Evolutionary conservation across 2,797 vertebrate genomes (phyloP).

Genomic region (Pteropus rufus): DNA sequence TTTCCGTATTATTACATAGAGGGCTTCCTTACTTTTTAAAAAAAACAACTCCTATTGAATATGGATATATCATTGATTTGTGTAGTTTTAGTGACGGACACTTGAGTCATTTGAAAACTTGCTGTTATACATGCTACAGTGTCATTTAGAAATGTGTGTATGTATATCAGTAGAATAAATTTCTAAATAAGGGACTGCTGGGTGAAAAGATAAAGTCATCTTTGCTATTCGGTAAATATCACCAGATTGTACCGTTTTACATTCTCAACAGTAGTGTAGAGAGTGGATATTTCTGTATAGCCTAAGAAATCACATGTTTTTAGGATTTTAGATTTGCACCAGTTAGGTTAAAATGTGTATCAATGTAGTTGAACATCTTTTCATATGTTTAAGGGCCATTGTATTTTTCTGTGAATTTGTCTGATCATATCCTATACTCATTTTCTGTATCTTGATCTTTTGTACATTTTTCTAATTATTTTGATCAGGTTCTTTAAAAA

Average conservation of each 20-base stretch:
- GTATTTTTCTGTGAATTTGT: neutral
- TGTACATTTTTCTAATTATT: neutral
- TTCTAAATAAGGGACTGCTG: neutral
- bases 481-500: neutral
- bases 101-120: neutral
- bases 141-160: neutral
- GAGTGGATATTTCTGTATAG: neutral
- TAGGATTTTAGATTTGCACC: neutral
- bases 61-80: neutral
- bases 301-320: neutral
- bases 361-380: neutral
- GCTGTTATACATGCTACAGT: neutral
- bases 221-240: neutral
- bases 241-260: neutral
- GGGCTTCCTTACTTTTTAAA: neutral
- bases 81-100: neutral
- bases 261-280: neutral
- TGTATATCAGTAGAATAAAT: neutral
- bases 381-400: neutral
- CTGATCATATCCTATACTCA: neutral
- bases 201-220: neutral
- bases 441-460: neutral
- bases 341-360: neutral
- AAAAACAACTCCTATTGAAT: neutral
- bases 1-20: neutral